A percentile compares a stretch with the other conserved stretches of the same genome.
phyloP scores from a whole-genome alignment of 2,797 vertebrate genomes.

The Characodon lateralis region DNA sequence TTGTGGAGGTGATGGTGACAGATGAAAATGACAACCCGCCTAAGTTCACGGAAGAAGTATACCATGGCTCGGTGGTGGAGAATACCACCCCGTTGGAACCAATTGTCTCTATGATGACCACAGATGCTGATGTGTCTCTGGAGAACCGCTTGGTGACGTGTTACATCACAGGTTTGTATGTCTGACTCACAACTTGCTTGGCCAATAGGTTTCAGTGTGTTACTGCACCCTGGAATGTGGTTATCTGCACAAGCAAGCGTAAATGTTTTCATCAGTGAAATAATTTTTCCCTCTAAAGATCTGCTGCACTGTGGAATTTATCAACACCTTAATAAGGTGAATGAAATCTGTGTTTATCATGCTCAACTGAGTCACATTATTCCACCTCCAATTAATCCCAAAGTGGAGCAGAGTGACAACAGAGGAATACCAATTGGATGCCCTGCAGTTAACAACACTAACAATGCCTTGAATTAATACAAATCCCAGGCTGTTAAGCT shows the following conservation, averaged over 20 bases:
- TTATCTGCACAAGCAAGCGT: background rate
- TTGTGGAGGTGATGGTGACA: constrained; percentile 90
- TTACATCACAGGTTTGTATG: constrained; percentile 92
- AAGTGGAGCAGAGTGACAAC: constrained; percentile 10
- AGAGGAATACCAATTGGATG: constrained; percentile 41
- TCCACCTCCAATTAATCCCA: constrained; percentile 47
- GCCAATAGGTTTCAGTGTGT: background rate
- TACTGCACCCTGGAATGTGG: background rate
- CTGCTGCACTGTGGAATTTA: constrained; percentile 21
- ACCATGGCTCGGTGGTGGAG: constrained; percentile 89
- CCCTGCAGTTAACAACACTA: constrained; percentile 56
- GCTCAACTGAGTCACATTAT: constrained; percentile 30
- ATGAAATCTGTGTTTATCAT: constrained; percentile 38
- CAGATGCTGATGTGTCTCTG: constrained; percentile 88
- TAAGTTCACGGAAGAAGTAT: constrained; percentile 85
- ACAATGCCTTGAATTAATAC: constrained; percentile 52
- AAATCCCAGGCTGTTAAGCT: constrained; percentile 49
- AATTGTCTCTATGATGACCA: constrained; percentile 86
- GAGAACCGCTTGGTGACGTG: constrained; percentile 91
- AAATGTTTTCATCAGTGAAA: constrained; percentile 18
- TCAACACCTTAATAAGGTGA: constrained; percentile 30
- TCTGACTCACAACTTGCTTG: background rate
- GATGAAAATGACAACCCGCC: constrained; percentile 98
- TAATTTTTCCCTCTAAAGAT: constrained; percentile 1
- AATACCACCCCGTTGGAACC: constrained; percentile 86